These are phyloP conservation scores for Crotalus helleri DNA, from an alignment of 2,113 vertebrate species.

Conservation along the genomic window DNA sequence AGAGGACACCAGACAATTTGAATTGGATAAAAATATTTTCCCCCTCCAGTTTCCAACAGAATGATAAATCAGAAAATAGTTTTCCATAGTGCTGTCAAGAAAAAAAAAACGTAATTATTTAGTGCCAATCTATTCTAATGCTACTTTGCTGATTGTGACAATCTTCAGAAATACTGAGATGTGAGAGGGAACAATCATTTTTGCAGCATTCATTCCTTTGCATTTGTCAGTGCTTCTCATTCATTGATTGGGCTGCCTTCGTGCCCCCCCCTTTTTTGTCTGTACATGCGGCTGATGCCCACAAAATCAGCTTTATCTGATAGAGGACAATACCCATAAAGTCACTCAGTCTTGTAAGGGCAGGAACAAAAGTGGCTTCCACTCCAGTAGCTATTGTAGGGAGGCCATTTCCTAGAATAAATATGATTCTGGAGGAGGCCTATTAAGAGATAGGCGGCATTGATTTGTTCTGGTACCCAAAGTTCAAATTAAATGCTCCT, in stretches of 20 bases:
- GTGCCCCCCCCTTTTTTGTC: not conserved
- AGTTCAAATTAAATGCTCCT: not conserved
- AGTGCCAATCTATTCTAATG: not conserved
- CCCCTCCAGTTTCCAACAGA: too few species aligned
- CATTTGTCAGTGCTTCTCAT: not conserved
- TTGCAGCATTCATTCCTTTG: not conserved
- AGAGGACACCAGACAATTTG: not conserved
- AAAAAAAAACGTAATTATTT: not conserved
- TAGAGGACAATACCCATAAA: not conserved
- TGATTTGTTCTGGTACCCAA: not conserved
- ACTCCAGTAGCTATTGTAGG: not conserved
- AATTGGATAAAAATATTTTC: not conserved
- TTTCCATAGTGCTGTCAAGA: not conserved
- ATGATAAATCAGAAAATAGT: not conserved
- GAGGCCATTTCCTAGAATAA: not conserved
- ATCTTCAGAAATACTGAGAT: not conserved
- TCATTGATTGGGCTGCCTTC: not conserved
- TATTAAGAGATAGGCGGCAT: not conserved
- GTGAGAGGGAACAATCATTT: not conserved
- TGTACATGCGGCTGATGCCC: not conserved
- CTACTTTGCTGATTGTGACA: not conserved
- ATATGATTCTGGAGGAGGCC: not conserved
- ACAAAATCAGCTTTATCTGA: not conserved
- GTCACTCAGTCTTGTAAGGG: not conserved
- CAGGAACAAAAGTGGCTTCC: not conserved